Conservation (phyloP, 2,797 vertebrate genomes). For the Coilia nasus region DNA sequence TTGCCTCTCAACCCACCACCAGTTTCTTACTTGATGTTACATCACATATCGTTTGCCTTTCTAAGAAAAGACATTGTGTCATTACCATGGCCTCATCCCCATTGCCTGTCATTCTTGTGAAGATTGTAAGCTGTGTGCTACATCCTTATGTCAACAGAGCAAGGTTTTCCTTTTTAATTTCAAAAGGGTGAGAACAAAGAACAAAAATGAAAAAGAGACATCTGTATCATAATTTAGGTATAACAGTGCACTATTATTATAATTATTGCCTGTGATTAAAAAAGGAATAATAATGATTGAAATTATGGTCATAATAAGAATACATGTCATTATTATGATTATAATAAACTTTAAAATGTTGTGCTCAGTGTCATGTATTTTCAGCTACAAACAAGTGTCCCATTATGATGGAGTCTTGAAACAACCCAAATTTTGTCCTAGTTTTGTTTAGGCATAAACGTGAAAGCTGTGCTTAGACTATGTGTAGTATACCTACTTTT, state of each 20-base stretch:
- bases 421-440: not conserved
- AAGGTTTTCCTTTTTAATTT: conserved; percentile 74
- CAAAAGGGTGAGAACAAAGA: conserved; percentile 69
- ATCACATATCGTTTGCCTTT: conserved; percentile 27
- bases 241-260: conserved; percentile 84
- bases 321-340: conserved; percentile 80
- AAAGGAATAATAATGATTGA: conserved; percentile 73
- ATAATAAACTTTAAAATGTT: conserved; percentile 77
- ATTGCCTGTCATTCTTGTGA: conserved; percentile 75
- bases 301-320: conserved; percentile 77
- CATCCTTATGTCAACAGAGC: conserved; percentile 13
- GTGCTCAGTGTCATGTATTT: conserved; percentile 44
- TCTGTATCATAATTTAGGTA: conserved; percentile 83
- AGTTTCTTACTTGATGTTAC: conserved; percentile 1
- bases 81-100: conserved; percentile 53
- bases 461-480: too few species aligned
- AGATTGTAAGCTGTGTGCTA: conserved; percentile 80
- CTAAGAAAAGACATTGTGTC: conserved; percentile 27
- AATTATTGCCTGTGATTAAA: conserved; percentile 77
- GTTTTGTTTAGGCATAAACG: not conserved
- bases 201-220: conserved; percentile 76
- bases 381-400: not conserved
- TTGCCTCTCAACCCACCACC: conserved; percentile 1
- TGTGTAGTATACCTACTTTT: too few species aligned
- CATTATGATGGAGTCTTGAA: not conserved